A percentile compares a stretch with the other conserved stretches of the same genome.
Evolutionary conservation across 2,797 vertebrate genomes (phyloP).

Genomic region (Clarias platycephalus): DNA sequence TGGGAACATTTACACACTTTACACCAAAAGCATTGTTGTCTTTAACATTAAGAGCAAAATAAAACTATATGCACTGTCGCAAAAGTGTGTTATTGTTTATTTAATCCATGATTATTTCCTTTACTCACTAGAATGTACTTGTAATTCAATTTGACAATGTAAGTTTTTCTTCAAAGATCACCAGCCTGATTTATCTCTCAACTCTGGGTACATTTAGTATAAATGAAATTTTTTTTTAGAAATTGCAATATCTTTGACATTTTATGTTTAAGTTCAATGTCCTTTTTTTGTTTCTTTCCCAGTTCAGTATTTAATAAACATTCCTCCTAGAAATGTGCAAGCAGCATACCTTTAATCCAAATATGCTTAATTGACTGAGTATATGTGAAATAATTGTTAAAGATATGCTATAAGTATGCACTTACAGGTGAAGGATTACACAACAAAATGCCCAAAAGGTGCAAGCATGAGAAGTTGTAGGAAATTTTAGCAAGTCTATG

Average conservation of each 20-base stretch:
- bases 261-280: background rate
- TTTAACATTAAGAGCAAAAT: background rate
- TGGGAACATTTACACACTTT: background rate
- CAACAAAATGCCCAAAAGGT: background rate
- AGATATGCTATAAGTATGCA: background rate
- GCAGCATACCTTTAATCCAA: background rate
- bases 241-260: background rate
- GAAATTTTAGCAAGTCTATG: background rate
- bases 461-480: background rate
- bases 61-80: background rate
- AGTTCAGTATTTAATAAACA: no score
- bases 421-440: background rate
- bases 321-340: background rate
- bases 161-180: background rate
- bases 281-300: no score
- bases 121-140: background rate
- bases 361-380: background rate
- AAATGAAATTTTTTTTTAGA: background rate
- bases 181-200: conserved; percentile 23
- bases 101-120: background rate
- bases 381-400: background rate
- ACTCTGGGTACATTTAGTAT: background rate
- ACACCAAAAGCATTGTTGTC: background rate
- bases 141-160: background rate
- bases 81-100: no score